phyloP scores from a whole-genome alignment of 2,113 vertebrate species.

The Brachirus orientalis region DNA sequence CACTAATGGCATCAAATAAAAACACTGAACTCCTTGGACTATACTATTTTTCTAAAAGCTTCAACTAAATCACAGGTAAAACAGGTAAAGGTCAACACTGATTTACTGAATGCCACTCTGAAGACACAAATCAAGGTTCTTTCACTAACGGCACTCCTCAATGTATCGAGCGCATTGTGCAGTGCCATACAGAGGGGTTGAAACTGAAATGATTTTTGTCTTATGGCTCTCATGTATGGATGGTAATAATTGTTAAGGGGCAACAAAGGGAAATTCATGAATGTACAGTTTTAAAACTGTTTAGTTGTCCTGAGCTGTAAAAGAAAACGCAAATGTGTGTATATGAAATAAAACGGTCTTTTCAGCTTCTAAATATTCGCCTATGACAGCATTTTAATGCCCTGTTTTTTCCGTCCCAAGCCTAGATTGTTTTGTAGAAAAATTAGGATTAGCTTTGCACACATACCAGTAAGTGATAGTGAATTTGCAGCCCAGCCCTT shows the following conservation, averaged over 20 bases:
- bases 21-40: slow-evolving; percentile 16
- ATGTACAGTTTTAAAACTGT: background rate
- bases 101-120: slow-evolving; percentile 44
- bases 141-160: too few species aligned
- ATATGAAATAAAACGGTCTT: too few species aligned
- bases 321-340: background rate
- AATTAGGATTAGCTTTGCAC: too few species aligned
- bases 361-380: too few species aligned
- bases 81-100: slow-evolving; percentile 31
- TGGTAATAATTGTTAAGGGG: slow-evolving; percentile 14
- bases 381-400: too few species aligned
- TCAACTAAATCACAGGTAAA: slow-evolving; percentile 37
- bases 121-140: slow-evolving; percentile 29
- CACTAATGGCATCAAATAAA: slow-evolving; percentile 35
- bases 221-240: background rate
- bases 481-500: too few species aligned
- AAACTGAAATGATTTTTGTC: background rate
- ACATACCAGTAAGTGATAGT: too few species aligned
- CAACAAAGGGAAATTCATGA: background rate
- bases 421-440: too few species aligned
- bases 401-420: too few species aligned
- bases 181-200: background rate
- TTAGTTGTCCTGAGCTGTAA: background rate
- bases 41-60: slow-evolving; percentile 42
- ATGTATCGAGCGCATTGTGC: background rate